Evolutionary conservation across 2,888 invertebrate species (phyloP), one percentile per base, ranked within the genome.

Genomic region (Drosophila macrospina): DNA sequence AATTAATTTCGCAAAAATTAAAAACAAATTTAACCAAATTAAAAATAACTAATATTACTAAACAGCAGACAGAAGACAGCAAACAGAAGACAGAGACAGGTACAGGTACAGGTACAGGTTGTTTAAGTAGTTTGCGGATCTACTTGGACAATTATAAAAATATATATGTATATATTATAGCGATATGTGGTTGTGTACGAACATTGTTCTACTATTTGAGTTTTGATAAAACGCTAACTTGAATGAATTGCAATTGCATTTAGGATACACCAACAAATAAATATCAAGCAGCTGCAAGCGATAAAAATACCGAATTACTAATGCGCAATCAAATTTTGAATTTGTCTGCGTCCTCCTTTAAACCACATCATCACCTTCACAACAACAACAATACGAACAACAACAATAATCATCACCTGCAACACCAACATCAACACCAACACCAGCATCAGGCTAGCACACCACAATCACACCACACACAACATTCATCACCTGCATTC

Each of bases 401-500:
- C 79, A 83, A 69, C 74, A 69, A 75, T 24, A 48, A 62, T 41
- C 83, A 88, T 68, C 86, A 81, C 48, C 87, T 11, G n/a, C 84
- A 88, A 67, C 86, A 81, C 47, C 87, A 16, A 2, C 47, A 62
- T 5, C 62, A 59, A 16, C 59, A 61, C 30, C 63, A 57, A 13
- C 48, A 63, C 42, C 62, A 75, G 39, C 72, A 86, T 56, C 90
- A 86, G 68, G 86, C 86, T 57, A 86, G 89, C 76, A 86, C 89
- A 78, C 90, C 90, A 68, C 90, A 85, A 63, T 72, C 81, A 55
- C 89, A 79, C 56, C 89, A 78, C 64, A 71, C 71, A 65, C 74
- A 74, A 74, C 89, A 90, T 71, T 85, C 91, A 69, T 91, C 91
- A 80, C 92, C 92, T 63, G 92, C 92, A 80, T 92, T 92, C 81